Evolutionary conservation across 2,797 vertebrate species (phyloP).

Genomic region (Gallinago stenura): DNA sequence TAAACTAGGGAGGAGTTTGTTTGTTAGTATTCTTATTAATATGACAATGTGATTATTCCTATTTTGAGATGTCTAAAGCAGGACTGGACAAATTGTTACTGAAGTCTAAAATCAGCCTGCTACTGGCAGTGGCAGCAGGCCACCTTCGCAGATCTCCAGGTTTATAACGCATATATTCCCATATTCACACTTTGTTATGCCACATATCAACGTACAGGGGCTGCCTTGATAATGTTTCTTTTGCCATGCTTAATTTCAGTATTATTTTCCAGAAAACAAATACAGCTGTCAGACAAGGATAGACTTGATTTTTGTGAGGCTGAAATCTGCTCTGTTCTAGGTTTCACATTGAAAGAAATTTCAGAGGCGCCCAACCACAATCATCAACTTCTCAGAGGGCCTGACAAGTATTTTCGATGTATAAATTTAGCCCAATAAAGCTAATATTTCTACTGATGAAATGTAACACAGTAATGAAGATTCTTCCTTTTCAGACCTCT

Average conservation of each 20-base stretch:
- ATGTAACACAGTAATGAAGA: background rate
- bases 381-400: background rate
- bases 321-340: background rate
- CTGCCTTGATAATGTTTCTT: background rate
- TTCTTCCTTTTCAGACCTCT: background rate
- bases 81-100: background rate
- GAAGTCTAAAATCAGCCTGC: background rate
- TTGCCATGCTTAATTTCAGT: background rate
- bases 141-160: background rate
- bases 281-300: background rate
- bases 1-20: background rate
- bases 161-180: background rate
- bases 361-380: background rate
- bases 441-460: background rate
- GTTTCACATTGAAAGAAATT: background rate
- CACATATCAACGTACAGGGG: rapidly evolving
- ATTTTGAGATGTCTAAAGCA: background rate
- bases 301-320: background rate
- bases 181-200: background rate
- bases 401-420: background rate
- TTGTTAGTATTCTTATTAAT: background rate
- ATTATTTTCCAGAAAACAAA: background rate
- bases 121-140: background rate
- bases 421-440: background rate
- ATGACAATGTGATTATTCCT: background rate